Evolutionary conservation across 2,888 invertebrate genomes (phyloP).

Genomic region (Aricia artaxerxes): DNA sequence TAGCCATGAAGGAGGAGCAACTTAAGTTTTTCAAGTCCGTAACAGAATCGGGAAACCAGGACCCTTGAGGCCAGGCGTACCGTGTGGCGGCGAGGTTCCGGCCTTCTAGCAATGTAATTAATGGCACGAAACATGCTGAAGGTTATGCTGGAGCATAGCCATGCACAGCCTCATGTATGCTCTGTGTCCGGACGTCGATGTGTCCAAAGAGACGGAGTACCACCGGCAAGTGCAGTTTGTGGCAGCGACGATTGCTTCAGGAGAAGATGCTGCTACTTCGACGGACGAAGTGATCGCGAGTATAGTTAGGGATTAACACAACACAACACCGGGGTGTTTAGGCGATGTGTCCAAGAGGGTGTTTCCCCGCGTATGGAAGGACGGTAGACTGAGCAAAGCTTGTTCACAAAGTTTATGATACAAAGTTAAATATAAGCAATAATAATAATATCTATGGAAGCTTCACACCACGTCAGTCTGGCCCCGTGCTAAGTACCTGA

Average conservation of each 20-base stretch:
- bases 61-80: conserved; percentile 41
- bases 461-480: too few species aligned
- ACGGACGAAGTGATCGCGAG: conserved; percentile 19
- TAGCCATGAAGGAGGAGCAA: conserved; percentile 35
- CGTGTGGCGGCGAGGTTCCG: conserved; percentile 32
- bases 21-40: conserved; percentile 11
- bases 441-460: too few species aligned
- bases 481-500: too few species aligned
- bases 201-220: conserved; percentile 35
- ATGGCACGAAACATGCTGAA: background rate
- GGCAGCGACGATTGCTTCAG: conserved; percentile 40
- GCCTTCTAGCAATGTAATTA: conserved; percentile 22
- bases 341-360: too few species aligned
- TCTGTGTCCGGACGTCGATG: conserved; percentile 48
- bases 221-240: conserved; percentile 41
- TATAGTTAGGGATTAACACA: conserved; percentile 41
- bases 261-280: conserved; percentile 35
- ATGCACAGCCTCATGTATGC: conserved; percentile 39
- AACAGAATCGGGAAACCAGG: conserved; percentile 36
- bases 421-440: too few species aligned
- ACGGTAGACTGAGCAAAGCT: too few species aligned
- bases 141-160: conserved; percentile 32
- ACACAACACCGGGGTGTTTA: conserved; percentile 45
- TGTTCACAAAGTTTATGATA: too few species aligned
- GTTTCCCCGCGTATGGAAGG: too few species aligned